Evolutionary conservation across 2,888 invertebrate species (phyloP), one percentile per base, ranked within the genome.

Genomic region (Eustalomyia histrio): DNA sequence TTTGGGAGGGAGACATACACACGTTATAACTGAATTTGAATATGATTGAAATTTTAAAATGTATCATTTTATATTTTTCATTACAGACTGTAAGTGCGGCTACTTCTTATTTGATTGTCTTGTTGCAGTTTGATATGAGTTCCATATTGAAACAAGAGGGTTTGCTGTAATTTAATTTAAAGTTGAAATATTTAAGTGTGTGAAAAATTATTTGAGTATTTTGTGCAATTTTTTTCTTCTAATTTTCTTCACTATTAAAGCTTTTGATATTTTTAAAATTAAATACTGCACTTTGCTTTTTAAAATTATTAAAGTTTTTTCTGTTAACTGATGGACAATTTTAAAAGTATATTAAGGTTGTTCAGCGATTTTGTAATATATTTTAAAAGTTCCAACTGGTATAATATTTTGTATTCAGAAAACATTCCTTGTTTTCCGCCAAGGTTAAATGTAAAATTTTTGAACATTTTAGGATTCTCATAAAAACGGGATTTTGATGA

Each of bases 21-120:
- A 35, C 1, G 1, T 43, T 43, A 14, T 21, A 50, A 17, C 16
- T n/a, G 16, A 47, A 55, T 18, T 33, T 17, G 57, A 2, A 2
- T 24, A 2, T 8, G 9, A 18, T 47, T 64, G 14, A 9, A 17
- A n/a, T 24, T 17, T 24, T 29, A 50, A 52, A 53, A 67, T 18
- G 57, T 29, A 12, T 29, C 18, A 9, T 58, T 29, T 14, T 29
- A 6, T 55, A 35, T 67, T 58, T 47, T 14, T 53, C 39, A 1
- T 64, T 85, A 1, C 75, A 91, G 91, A 88, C 89, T 55, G 88
- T 91, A 8, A 89, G 90, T 73, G 90, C 91, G 18, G 91, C 90
- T 10, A 90, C 91, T 2, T 91, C 91, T 3, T 90, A 91, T 83
- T 83, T 91, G 60, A 90, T 91, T 84, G 91, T 91, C n/a, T 78